Evolutionary conservation across 2,113 vertebrate genomes (phyloP).

Genomic region (Rhea pennata): DNA sequence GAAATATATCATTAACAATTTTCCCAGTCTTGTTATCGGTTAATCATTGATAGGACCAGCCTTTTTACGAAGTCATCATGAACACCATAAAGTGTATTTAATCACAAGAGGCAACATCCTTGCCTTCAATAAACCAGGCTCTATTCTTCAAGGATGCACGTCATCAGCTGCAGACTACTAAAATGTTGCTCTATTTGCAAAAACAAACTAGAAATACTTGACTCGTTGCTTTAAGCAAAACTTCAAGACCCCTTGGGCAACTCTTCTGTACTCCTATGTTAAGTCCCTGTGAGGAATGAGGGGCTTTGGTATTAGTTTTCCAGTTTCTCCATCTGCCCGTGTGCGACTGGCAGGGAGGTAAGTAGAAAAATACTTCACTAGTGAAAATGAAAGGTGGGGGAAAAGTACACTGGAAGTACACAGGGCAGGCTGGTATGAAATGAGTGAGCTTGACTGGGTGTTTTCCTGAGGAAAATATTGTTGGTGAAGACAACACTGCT

Average conservation of each 20-base stretch:
- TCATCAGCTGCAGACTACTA: not conserved
- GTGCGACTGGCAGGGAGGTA: not conserved
- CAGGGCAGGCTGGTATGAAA: not conserved
- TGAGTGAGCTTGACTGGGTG: not conserved
- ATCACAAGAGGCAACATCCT: not conserved
- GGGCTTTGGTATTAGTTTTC: not conserved
- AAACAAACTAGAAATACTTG: not conserved
- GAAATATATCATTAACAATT: not conserved
- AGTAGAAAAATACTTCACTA: not conserved
- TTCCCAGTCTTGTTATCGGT: not conserved
- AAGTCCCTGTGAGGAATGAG: not conserved
- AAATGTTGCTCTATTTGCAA: not conserved
- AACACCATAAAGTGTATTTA: not conserved
- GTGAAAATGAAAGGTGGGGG: not conserved
- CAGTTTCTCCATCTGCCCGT: not conserved
- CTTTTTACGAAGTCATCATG: not conserved
- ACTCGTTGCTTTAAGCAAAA: not conserved
- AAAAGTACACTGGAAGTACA: not conserved
- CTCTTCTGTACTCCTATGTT: not conserved
- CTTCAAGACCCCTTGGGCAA: not conserved
- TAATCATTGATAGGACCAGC: constrained; percentile 14
- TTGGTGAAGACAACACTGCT: not conserved
- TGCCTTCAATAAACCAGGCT: not conserved
- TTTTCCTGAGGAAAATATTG: not conserved
- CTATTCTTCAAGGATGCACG: not conserved